Evolutionary conservation across 2,888 invertebrate species (phyloP), one percentile per base, ranked within the genome.

Genomic region (Aromia moschata): DNA sequence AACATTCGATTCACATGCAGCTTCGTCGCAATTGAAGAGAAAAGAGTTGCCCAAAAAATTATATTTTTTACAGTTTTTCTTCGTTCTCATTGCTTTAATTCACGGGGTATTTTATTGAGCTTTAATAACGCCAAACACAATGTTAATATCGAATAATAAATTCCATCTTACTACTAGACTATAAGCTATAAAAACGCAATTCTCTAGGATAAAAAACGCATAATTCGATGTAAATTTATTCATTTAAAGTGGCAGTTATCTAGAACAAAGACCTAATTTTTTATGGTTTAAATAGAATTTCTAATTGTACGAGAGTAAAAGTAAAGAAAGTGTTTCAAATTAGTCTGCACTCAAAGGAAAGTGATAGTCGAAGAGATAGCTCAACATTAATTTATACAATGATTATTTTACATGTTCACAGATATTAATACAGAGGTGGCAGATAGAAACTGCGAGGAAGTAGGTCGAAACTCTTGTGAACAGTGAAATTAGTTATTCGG

Each of bases 321-420:
- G 49, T 49, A 38, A 49, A 40, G 49, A 49, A 49, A 49, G 49
- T 49, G 49, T 40, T 49, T 25, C 20, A 37, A 38, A 49, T 38
- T 18, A 25, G 18, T 38, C 15, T 1, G 49, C 20, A 38, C 37
- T 44, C 53, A 1, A 37, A 54, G 44, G 54, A 54, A 54, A 54
- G 54, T 54, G 52, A 52, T 20, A 52, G 52, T 52, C 31, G 14
- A 41, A 43, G 52, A 41, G 54, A 54, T 45, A 54, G 37, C 38
- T 43, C 16, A 36, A 18, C 25, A 3, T 3, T 25, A n/a, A n/a
- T n/a, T n/a, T n/a, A n/a, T n/a, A n/a, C n/a, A 25, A 25, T 25
- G 7, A 3, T 25, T 25, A 7, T 7, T 25, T 25, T n/a, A n/a
- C n/a, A n/a, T 25, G 25, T 25, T 7, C 25, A 7, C 25, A 25